phyloP scores from a whole-genome alignment of 2,113 vertebrate species.

The Tinamus guttatus region DNA sequence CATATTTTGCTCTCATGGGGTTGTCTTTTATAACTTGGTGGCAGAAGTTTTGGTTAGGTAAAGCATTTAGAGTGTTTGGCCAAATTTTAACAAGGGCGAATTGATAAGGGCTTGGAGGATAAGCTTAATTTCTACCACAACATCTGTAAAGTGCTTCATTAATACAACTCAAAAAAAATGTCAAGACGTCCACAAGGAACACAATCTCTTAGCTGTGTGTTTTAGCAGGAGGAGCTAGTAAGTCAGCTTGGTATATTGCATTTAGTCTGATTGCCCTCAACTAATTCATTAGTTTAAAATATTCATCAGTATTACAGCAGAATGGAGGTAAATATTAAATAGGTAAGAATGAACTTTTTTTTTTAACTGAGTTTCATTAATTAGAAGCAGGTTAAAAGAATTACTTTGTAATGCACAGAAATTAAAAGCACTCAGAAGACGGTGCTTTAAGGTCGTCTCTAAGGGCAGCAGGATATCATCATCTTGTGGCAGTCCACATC shows the following conservation, averaged over 20 bases:
- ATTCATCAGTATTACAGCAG: background rate
- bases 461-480: background rate
- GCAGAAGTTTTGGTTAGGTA: background rate
- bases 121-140: background rate
- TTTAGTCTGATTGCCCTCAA: background rate
- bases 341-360: background rate
- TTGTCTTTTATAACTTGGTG: background rate
- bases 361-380: background rate
- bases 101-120: background rate
- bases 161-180: background rate
- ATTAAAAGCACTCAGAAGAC: background rate
- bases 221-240: background rate
- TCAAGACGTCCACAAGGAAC: background rate
- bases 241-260: background rate
- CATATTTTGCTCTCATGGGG: background rate
- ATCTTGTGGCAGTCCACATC: background rate
- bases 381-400: background rate
- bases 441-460: background rate
- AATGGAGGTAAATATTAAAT: background rate
- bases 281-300: background rate
- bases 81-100: background rate
- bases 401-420: background rate
- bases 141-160: background rate
- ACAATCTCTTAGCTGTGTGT: background rate
- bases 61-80: background rate